Evolutionary conservation across 2,888 invertebrate genomes (phyloP), one percentile per base, ranked within the genome.

Genomic region (Protonemura montana): DNA sequence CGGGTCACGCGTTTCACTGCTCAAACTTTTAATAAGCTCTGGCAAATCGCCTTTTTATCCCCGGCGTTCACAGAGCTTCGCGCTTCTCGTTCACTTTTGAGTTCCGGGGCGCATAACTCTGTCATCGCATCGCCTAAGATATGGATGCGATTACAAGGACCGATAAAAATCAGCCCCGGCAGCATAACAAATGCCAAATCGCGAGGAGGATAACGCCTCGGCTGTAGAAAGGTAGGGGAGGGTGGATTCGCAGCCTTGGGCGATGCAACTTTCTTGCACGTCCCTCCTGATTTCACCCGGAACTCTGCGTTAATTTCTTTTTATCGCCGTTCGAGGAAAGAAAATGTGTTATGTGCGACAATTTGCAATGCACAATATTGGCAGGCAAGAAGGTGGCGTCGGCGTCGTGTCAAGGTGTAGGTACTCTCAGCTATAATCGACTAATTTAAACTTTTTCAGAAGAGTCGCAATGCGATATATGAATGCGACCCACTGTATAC

Each of bases 11-110:
- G 35, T 35, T 59, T 59, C 16, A 59, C 59, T 59, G 13, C 59
- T 59, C 21, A 59, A 59, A 59, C 59, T 59, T 59, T 59, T 59
- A 59, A 59, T 59, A 59, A 59, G 59, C 59, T 59, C 16, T 59
- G 59, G 59, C 59, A 59, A 59, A 59, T 59, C 59, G 59, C 21
- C 59, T 59, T 59, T 59, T 59, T 59, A 59, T 59, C 59, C 59
- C 13, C 35, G 3, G 3, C 5, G 35, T 10, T 3, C 35, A 35
- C 35, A 59, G 21, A 59, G 59, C 59, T 2, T 1, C 21, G 2
- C 59, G 21, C 21, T 59, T 21, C 21, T 59, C 59, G 21, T 59
- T 59, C 59, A 21, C 59, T 21, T 59, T 21, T 2, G 59, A 59
- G 13, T 59, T 59, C 59, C 59, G 59, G 35, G 21, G 16, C 16